Conservation (phyloP, 2,113 vertebrate genomes). For the Rynchops niger region DNA sequence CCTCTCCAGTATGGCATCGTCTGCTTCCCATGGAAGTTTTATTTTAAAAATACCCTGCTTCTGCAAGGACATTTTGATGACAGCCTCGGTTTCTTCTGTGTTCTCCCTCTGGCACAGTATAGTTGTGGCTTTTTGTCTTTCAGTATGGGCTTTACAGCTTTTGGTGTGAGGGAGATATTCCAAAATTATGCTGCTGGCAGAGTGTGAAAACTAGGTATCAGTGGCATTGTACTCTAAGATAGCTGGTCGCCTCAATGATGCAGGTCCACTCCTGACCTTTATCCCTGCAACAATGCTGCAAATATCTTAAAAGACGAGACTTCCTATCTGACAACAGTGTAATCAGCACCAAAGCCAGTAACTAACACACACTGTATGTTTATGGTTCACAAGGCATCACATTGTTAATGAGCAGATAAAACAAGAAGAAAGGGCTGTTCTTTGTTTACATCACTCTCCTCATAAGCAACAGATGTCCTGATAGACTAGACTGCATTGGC, state of each 20-base stretch:
- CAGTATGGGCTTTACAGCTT: not conserved
- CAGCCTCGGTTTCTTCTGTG: not conserved
- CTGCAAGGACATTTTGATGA: not conserved
- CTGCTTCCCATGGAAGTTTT: not conserved
- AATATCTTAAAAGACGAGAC: not conserved
- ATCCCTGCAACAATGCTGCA: not conserved
- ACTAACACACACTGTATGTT: constrained; percentile 30
- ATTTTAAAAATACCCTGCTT: not conserved
- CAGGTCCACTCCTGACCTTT: not conserved
- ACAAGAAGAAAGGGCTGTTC: constrained; percentile 58
- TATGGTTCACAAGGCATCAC: constrained; percentile 58
- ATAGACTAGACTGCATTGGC: constrained; percentile 66
- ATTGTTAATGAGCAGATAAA: constrained; percentile 65
- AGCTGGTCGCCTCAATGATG: not conserved
- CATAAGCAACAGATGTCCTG: constrained; percentile 73
- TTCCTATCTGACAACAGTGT: not conserved
- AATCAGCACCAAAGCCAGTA: constrained; percentile 26
- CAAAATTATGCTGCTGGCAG: not conserved
- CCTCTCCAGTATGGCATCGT: not conserved
- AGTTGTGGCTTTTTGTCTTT: not conserved
- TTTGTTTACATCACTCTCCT: constrained; percentile 64
- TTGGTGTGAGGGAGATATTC: not conserved
- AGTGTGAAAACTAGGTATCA: not conserved
- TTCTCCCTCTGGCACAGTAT: not conserved
- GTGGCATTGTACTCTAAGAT: not conserved